Base-by-base conservation (phyloP, 2,113 vertebrate genomes). In the Etheostoma spectabile region DNA sequence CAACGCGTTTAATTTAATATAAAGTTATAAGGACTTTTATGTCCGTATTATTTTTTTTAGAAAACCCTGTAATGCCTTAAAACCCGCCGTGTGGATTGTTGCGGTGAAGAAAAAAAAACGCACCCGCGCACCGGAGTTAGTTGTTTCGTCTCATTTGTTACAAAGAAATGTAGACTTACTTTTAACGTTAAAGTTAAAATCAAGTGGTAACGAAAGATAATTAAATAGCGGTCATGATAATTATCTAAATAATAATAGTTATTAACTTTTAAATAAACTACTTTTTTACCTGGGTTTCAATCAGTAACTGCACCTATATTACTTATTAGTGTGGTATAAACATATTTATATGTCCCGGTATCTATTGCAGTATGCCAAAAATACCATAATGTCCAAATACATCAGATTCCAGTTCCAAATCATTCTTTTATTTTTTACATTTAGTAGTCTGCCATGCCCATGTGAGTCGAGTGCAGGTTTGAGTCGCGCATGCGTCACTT, bases 21-120 rank as follows among this genome's bases (percentile, higher is more conserved):
- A 81, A 79, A 63, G 1, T 16, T 35, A 14, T 6, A n/a, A 33
- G 1, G 0, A 67, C 62, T 71, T 42, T 38, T 35, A 35, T 6
- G 8, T 38, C n/a, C n/a, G n/a, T n/a, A n/a, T n/a, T n/a, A n/a
- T n/a, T n/a, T 27, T 16, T 6, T 1, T 13, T 4, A 55, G 21
- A 67, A 79, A 80, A 24, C 5, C 6, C 0, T 1, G 12, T 55
- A 46, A 57, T 19, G 0, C 5, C 12, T 22, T 14, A n/a, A 60
- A 62, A 61, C 12, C 91, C 91, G 86, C 89, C 86, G 0, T 24
- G 62, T 62, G 45, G 3, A 16, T 51, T 65, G 77, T 48, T 30
- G 2, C 10, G 2, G 51, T 52, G 13, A n/a, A 0, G 0, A 0
- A 73, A 90, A 89, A 82, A 87, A 30, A 93, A 72, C 84, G 11